Evolutionary conservation across 2,113 vertebrate species (phyloP), one percentile per base, ranked within the genome.

Genomic region (Ranitomeya imitator): DNA sequence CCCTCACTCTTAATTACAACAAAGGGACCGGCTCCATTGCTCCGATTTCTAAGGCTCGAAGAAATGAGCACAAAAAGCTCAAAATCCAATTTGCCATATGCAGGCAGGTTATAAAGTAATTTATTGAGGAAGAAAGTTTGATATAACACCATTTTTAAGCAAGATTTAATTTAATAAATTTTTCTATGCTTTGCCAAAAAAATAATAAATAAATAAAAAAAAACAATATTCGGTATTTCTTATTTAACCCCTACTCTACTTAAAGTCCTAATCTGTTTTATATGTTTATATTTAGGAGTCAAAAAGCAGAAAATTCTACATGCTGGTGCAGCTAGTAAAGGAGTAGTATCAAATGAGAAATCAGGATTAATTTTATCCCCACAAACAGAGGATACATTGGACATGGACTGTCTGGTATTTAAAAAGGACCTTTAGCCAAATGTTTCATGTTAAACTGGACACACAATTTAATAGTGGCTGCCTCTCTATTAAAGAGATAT

Each of bases 1-100:
- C 6, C 23, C 19, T 87, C 51, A 81, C 16, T 65, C 63, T 87
- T 71, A 87, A 79, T 87, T 80, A 87, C 51, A 80, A 71, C 12
- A 37, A 80, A 87, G 63, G 16, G 23, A 5, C 61, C 9, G 21
- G 31, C 59, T 86, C 74, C 59, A 65, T 23, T 52, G 31, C 45
- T 69, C 71, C n/a, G 13, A 51, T 84, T 84, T 84, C 23, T 71
- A 55, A 67, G 9, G n/a, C 12, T 55, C 16, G 23, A 84, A 26
- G 60, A 84, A 69, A 69, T 69, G 63, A 84, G 55, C 55, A 60
- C 79, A 71, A 67, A 69, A 71, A 52, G 13, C 82, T 55, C n/a
- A 23, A 71, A 71, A 84, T 84, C 65, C 65, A 83, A 83, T 71
- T 69, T 55, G n/a, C 14, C 54, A 54, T 52, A 63, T 16, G 65